phyloP scores from a whole-genome alignment of 1,140 invertebrate genomes.

The Penaeus japonicus region DNA sequence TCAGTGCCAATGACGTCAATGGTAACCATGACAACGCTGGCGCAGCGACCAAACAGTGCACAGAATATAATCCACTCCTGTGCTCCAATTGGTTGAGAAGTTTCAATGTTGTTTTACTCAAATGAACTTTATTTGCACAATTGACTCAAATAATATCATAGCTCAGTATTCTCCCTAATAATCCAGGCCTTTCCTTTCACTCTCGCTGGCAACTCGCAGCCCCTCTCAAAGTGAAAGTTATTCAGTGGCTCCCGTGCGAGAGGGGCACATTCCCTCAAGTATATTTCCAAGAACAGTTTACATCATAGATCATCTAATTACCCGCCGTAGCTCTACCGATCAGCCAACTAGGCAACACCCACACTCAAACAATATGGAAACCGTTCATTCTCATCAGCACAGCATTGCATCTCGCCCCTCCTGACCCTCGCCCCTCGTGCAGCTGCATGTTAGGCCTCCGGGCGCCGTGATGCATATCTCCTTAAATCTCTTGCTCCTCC shows the following conservation, averaged over 20 bases:
- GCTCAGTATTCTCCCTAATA: too few relatives aligned
- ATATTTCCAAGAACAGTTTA: background rate
- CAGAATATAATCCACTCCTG: conserved; percentile 55
- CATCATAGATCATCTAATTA: background rate
- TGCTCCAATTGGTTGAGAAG: background rate
- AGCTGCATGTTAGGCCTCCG: too few relatives aligned
- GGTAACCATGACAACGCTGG: conserved; percentile 11
- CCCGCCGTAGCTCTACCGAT: too few relatives aligned
- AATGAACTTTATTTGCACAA: too few relatives aligned
- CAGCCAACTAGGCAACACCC: too few relatives aligned
- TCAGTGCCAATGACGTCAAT: background rate
- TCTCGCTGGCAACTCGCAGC: background rate
- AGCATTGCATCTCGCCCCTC: too few relatives aligned
- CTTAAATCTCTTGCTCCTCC: too few relatives aligned
- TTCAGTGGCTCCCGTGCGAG: background rate
- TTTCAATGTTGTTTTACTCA: background rate
- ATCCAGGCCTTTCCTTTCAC: background rate
- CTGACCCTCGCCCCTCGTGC: too few relatives aligned
- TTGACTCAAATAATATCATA: too few relatives aligned
- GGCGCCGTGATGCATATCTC: too few relatives aligned
- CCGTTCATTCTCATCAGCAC: too few relatives aligned
- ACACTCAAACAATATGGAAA: too few relatives aligned
- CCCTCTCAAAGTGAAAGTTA: background rate
- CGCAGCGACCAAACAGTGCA: conserved; percentile 14
- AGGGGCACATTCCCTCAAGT: background rate